Base-by-base conservation (phyloP, 2,797 vertebrate genomes). In the Spheniscus humboldti region DNA sequence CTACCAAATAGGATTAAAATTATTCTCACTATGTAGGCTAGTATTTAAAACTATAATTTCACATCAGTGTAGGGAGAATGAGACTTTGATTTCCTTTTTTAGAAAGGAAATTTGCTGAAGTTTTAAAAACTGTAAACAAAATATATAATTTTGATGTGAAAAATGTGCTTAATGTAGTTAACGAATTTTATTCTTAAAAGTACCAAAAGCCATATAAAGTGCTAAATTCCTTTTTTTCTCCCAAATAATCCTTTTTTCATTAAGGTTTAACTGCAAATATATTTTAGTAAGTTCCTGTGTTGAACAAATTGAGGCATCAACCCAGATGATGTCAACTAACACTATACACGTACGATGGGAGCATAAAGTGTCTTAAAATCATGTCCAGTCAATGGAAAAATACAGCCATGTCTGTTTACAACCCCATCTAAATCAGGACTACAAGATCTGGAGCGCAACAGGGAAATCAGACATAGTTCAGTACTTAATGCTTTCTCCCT, bases 271-370 rank as follows among this genome's bases (percentile, higher is more conserved):
- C 5, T 25, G 13, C 28, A 80, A 63, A 69, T 35, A 37, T 9
- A 33, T 41, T 50, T 78, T 31, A 68, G 4, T 53, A 76, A 57
- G 18, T 41, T 41, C 41, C 41, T 41, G 41, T 41, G 41, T 41
- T 55, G 1, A 82, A 90, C 12, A 90, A 71, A 69, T 6, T 25
- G 13, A 71, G 17, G 19, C 19, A 77, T 35, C 41, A 74, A 59
- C 20, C 19, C 7, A 37, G 33, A 62, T 33, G 4, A 75, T 27
- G 19, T 39, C 37, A 88, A 50, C 18, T 56, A 47, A 69, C 20
- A 37, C 10, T 45, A 43, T 8, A 47, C 7, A 53, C 0, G 3
- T 23, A 67, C 0, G 1, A 69, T 4, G 7, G 19, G 24, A 24
- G 3, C 3, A 4, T 20, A 60, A 66, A 74, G 47, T n/a, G 20